Conservation (phyloP, 1,140 invertebrate genomes). For the Heliconius eleuchia region DNA sequence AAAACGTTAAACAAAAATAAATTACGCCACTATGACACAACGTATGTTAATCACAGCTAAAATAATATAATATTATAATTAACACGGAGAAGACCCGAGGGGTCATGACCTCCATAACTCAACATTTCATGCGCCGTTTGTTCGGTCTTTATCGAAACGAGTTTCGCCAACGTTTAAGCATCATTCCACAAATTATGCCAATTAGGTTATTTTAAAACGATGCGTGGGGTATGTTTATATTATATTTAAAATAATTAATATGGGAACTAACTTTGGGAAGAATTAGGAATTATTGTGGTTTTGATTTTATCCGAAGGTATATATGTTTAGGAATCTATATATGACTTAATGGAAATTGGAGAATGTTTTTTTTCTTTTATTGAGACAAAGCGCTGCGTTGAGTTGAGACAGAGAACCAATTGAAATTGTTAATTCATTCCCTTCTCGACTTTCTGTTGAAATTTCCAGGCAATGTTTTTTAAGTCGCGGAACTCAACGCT, state of each 20-base stretch:
- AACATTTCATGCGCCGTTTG: not conserved
- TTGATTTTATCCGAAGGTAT: no score
- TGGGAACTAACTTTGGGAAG: not conserved
- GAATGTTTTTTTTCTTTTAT: no score
- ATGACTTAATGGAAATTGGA: no score
- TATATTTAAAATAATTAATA: no score
- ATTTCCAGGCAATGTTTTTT: no score
- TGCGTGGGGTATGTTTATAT: not conserved
- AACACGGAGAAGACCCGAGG: not conserved
- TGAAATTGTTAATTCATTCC: no score
- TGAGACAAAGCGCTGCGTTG: no score
- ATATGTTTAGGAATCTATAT: no score
- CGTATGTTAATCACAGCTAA: not conserved
- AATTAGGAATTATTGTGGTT: not conserved
- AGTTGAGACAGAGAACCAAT: no score
- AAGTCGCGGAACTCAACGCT: no score
- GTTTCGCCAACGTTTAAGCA: not conserved
- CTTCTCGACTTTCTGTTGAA: no score
- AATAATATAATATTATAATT: not conserved
- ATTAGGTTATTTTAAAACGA: slow-evolving; percentile 10
- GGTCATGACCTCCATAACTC: slow-evolving; percentile 8
- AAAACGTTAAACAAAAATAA: not conserved
- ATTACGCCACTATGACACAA: not conserved
- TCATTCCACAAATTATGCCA: slow-evolving; percentile 6
- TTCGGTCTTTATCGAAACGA: not conserved